These are phyloP conservation scores for Mellilla xanthometata DNA, from an alignment of 2,888 invertebrate species.

Conservation along the genomic window DNA sequence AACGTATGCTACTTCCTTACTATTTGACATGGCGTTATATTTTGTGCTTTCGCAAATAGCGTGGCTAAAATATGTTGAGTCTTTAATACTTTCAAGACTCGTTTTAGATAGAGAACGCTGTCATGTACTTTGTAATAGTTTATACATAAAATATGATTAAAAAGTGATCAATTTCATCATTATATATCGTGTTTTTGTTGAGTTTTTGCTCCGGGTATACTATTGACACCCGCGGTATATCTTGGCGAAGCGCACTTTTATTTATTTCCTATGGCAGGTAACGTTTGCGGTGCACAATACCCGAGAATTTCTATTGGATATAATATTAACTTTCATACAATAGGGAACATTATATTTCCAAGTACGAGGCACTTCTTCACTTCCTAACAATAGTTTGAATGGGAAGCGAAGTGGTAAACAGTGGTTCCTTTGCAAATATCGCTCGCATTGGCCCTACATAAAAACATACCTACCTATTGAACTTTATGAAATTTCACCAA, in stretches of 20 bases:
- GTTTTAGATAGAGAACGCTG: not conserved
- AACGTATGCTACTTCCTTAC: slow-evolving; percentile 29
- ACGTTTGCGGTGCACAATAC: slow-evolving; percentile 64
- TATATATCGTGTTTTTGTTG: slow-evolving; percentile 54
- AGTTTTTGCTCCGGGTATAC: slow-evolving; percentile 50
- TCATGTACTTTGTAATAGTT: too few species aligned
- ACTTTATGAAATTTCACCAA: too few species aligned
- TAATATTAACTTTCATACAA: slow-evolving; percentile 80
- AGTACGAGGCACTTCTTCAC: slow-evolving; percentile 77
- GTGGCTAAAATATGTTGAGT: slow-evolving; percentile 7
- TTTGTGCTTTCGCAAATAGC: slow-evolving; percentile 7
- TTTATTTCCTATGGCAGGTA: slow-evolving; percentile 71
- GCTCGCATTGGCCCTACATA: slow-evolving; percentile 30
- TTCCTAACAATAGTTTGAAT: slow-evolving; percentile 78
- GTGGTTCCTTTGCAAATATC: slow-evolving; percentile 59
- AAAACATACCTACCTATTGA: too few species aligned
- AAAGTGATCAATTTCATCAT: slow-evolving; percentile 63
- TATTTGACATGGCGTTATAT: slow-evolving; percentile 18
- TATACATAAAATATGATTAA: not conserved
- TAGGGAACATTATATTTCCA: slow-evolving; percentile 77
- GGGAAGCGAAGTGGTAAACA: slow-evolving; percentile 80
- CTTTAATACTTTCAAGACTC: slow-evolving; percentile 29
- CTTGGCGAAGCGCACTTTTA: slow-evolving; percentile 61
- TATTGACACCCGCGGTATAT: slow-evolving; percentile 47
- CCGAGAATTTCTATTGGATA: slow-evolving; percentile 71